phyloP scores from a whole-genome alignment of 2,797 vertebrate species.

The Pelodytes ibericus region DNA sequence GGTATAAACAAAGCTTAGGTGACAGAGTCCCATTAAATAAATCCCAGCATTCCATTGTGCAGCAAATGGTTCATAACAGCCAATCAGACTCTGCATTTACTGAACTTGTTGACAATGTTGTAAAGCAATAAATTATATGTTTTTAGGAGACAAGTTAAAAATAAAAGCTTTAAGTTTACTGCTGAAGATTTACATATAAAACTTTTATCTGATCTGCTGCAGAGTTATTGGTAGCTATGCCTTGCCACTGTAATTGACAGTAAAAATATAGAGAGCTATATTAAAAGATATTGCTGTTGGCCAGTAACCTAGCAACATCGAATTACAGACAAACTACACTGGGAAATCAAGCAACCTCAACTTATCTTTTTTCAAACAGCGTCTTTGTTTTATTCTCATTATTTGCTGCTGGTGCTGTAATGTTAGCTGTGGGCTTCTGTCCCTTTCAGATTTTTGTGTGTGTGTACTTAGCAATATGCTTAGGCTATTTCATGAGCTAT shows the following conservation, averaged over 20 bases:
- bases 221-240: neutral
- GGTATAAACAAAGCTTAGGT: no score
- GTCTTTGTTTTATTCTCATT: slow-evolving; percentile 13
- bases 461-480: slow-evolving; percentile 29
- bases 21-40: no score
- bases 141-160: no score
- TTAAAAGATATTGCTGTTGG: slow-evolving; percentile 29
- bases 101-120: no score
- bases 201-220: neutral
- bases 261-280: slow-evolving; percentile 24
- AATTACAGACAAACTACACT: slow-evolving; percentile 29
- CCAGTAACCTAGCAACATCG: slow-evolving; percentile 39
- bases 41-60: no score
- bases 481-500: neutral
- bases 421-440: no score
- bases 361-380: slow-evolving; percentile 46
- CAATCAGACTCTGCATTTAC: no score
- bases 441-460: slow-evolving; percentile 7
- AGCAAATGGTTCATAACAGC: no score
- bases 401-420: neutral
- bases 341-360: slow-evolving; percentile 47
- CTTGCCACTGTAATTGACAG: slow-evolving; percentile 19
- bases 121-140: no score
- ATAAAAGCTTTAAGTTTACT: no score
- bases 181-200: neutral